Base-by-base conservation (phyloP, 2,888 invertebrate species). In the Aphidius colemani region DNA sequence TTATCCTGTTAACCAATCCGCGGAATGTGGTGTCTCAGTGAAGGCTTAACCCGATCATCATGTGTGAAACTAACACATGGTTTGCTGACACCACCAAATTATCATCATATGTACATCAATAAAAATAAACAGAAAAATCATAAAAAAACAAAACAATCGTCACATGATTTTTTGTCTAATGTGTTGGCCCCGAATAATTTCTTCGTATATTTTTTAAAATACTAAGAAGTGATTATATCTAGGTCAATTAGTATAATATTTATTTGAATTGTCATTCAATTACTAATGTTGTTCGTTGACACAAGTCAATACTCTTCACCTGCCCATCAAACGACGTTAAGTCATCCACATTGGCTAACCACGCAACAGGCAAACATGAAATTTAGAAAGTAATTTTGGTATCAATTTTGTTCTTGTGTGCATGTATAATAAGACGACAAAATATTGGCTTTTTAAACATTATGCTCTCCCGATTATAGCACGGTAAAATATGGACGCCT, bases 271-370 rank as follows among this genome's bases (percentile, higher is more conserved):
- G 58, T 53, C 49, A 55, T 59, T 59, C 48, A 65, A 69, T 67
- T 67, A 66, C 68, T 58, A 68, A 69, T 70, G 68, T 74, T 30
- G 76, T 75, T 7, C 78, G 78, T 80, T 82, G 81, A 82, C 81
- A 81, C 79, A 78, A 80, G 78, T 80, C 78, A 77, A 81, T 81
- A 81, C 81, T 81, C 81, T 80, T 82, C 82, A 82, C 81, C 81
- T 82, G 82, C 82, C 82, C 81, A 81, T 82, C 81, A 82, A 82
- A 82, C 81, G 80, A 81, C 79, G 80, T 76, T 77, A 79, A 82
- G 77, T 79, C 81, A 80, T 81, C 82, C 82, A 77, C 80, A 79
- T 76, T 81, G 82, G 81, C 82, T 77, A 81, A 80, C 77, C 74
- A 59, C 55, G 30, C 65, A 76, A 59, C 67, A 66, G 81, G 81